A percentile compares a stretch with the other conserved stretches of the same genome.
Evolutionary conservation across 2,888 invertebrate species (phyloP).

Genomic region (Plagodis pulveraria): DNA sequence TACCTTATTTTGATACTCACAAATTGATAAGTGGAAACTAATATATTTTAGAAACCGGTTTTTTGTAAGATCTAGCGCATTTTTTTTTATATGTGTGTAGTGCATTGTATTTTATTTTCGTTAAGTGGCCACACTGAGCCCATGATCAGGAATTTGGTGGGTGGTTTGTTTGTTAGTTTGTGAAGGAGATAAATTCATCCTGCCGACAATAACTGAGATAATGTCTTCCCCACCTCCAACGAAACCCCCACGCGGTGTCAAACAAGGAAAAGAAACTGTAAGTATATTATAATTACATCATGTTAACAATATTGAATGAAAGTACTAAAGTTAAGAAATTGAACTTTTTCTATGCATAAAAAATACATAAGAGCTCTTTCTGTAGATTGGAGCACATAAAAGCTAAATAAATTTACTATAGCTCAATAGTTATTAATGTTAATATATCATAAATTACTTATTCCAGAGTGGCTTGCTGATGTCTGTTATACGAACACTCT

Average conservation of each 20-base stretch:
- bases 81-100: no score
- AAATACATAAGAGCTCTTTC: no score
- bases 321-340: not conserved
- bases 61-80: no score
- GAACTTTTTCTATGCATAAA: no score
- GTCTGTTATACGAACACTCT: constrained; percentile 97
- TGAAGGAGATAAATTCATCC: constrained; percentile 13
- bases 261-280: constrained; percentile 94
- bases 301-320: constrained; percentile 14
- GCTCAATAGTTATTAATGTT: not conserved
- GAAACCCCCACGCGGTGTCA: constrained; percentile 94
- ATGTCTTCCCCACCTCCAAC: constrained; percentile 90
- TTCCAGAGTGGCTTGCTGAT: constrained; percentile 93
- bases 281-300: constrained; percentile 45
- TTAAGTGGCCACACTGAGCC: no score
- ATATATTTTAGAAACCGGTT: no score
- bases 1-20: no score
- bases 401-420: no score
- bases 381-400: no score
- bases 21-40: no score
- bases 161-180: constrained; percentile 6
- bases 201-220: constrained; percentile 33
- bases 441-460: not conserved
- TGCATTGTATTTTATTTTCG: no score
- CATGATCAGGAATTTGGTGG: no score